These are phyloP conservation scores for Cephus nigrinus DNA, from an alignment of 2,888 invertebrate genomes.

Conservation along the genomic window DNA sequence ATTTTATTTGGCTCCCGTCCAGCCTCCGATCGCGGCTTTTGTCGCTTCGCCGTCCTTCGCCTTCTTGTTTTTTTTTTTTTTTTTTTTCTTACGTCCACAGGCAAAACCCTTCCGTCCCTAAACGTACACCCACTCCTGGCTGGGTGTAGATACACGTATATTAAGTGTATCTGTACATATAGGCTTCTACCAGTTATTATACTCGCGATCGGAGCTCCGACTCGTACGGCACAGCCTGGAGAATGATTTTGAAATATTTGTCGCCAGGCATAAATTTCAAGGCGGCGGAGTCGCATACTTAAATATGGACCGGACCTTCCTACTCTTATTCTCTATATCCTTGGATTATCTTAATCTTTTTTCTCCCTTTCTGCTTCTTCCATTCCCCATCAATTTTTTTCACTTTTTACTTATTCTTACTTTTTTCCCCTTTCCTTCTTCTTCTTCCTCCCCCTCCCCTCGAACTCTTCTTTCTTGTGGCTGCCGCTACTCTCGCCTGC, in stretches of 20 bases:
- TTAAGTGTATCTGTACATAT: not conserved
- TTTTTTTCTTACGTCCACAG: not conserved
- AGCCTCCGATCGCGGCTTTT: constrained; percentile 1
- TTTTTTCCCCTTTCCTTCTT: constrained; percentile 12
- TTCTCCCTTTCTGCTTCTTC: constrained; percentile 22
- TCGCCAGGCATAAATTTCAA: constrained; percentile 62
- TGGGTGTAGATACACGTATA: too few relatives aligned
- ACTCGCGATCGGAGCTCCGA: constrained; percentile 6
- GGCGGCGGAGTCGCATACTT: constrained; percentile 59
- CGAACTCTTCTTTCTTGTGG: constrained; percentile 36
- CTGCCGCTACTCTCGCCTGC: constrained; percentile 22
- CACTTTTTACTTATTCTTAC: constrained; percentile 1
- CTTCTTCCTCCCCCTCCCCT: constrained; percentile 20
- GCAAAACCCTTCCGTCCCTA: constrained; percentile 3
- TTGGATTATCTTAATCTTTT: constrained; percentile 14
- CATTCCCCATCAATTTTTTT: constrained; percentile 21
- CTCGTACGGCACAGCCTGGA: constrained; percentile 7
- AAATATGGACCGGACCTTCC: constrained; percentile 57
- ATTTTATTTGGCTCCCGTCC: constrained; percentile 35
- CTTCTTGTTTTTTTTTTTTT: not conserved
- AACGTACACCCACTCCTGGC: too few relatives aligned
- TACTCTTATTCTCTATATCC: constrained; percentile 22
- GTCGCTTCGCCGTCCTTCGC: not conserved
- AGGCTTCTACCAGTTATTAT: not conserved
- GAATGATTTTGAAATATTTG: constrained; percentile 64